Evolutionary conservation across 2,113 vertebrate species (phyloP), one percentile per base, ranked within the genome.

Genomic region (Tyto alba): DNA sequence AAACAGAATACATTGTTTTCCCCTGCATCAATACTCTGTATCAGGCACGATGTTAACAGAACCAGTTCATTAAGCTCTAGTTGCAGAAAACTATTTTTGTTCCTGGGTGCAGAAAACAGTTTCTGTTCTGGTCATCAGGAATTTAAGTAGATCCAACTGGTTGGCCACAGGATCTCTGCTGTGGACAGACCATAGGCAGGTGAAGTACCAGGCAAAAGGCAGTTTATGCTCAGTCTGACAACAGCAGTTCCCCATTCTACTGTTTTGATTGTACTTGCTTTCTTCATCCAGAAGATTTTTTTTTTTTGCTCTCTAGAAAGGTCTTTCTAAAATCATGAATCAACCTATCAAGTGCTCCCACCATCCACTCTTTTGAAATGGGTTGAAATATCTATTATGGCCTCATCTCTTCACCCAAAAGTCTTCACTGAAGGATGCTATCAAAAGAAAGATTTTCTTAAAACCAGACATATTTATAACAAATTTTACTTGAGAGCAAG

Each of bases 151-250:
- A 79, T 36, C 47, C 78, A 74, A 10, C 19, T 2, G 38, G 6
- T 6, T 30, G 53, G 38, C 13, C 45, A 16, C 19, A 38, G 36
- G n/a, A 53, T 75, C 60, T 16, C 13, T 18, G 82, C 63, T 59
- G 60, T 7, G 9, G 45, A 40, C 40, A 63, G 25, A 15, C 2
- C 0, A 0, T 1, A 30, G 38, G 27, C 40, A 75, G 64, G 73
- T 1, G 2, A 81, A 64, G 40, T 4, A 40, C 16, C 62, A 56
- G n/a, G 66, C 34, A 47, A 72, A 88, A 23, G 40, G 48, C 62
- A 75, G 30, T 8, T 72, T 40, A 52, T n/a, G 53, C 38, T 66
- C 21, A 5, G 36, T 48, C 66, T 79, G 56, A 40, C 23, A 67
- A 47, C 17, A 86, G 48, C 72, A 71, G 29, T 11, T 68, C 63